Evolutionary conservation across 2,888 invertebrate genomes (phyloP), one percentile per base, ranked within the genome.

Genomic region (Theretra japonica): DNA sequence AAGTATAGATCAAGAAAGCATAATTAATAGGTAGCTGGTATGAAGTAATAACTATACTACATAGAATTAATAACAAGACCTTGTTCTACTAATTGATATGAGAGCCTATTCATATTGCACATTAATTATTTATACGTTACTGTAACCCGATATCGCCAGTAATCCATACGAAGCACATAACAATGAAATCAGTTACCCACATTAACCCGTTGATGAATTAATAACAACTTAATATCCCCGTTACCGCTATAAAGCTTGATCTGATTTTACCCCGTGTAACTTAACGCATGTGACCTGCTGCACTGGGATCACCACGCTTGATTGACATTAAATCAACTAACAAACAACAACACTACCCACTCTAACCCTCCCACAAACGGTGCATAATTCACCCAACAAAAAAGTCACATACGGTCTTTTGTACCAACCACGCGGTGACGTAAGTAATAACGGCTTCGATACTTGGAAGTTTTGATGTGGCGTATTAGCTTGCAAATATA

Each of bases 401-500:
- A 41, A 60, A 25, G 75, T 73, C 68, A 53, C 73, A 75, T 83
- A 81, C 11, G 77, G 23, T 79, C 60, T 82, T 82, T 75, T 62
- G 69, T 68, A 75, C 70, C 72, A 72, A 73, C 5, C 21, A 73
- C 79, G 77, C 80, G 79, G 82, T 89, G 88, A 88, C 86, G 89
- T 85, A 86, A 85, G 82, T 89, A 87, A 90, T 91, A 91, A 91
- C 84, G 87, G 85, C 86, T 88, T 81, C 83, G 82, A 86, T 88
- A 85, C 88, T 86, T 84, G 85, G 85, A 90, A 92, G 90, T 93
- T 92, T 88, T 86, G 90, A 90, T 90, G 87, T 90, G 88, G 90
- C 87, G 85, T 93, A 93, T 94, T 92, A 93, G 87, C 89, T 93
- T 91, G 92, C 92, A 93, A 93, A 93, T 93, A 93, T 90, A 89